Conservation (phyloP, 1,140 invertebrate species). For the Wiebesia pumilae region DNA sequence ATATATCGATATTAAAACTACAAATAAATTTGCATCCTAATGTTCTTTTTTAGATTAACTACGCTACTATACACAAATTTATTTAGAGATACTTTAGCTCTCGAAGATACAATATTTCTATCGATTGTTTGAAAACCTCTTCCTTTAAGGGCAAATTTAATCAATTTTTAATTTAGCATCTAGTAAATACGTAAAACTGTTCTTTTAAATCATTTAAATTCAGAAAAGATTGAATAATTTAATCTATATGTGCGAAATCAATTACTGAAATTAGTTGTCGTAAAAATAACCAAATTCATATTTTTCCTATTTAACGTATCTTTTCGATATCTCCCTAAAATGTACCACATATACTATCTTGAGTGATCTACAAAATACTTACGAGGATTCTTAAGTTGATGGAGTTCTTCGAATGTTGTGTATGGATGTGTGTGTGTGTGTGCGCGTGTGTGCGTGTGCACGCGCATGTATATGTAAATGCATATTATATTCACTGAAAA, state of each 20-base stretch:
- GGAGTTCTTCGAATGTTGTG: constrained; percentile 16
- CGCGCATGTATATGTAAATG: too few relatives aligned
- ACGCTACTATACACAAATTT: neutral
- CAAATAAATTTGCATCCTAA: too few relatives aligned
- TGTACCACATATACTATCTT: neutral
- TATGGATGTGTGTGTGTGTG: constrained; percentile 21
- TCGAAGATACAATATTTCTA: neutral
- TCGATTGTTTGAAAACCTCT: neutral
- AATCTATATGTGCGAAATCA: neutral
- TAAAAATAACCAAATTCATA: neutral
- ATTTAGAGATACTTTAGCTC: neutral
- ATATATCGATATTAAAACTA: too few relatives aligned
- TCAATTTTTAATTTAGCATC: too few relatives aligned
- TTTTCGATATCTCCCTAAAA: neutral
- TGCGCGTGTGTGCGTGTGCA: constrained; percentile 5
- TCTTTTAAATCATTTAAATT: neutral
- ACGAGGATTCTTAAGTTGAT: constrained; percentile 20
- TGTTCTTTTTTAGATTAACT: too few relatives aligned
- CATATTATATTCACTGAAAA: too few relatives aligned
- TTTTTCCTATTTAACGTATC: neutral
- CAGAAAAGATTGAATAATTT: neutral
- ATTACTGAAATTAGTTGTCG: constrained; percentile 9
- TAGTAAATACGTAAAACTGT: too few relatives aligned
- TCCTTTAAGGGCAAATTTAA: neutral
- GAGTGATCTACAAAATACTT: constrained; percentile 29